Conservation (phyloP, 2,113 vertebrate species). For the Meriones unguiculatus region DNA sequence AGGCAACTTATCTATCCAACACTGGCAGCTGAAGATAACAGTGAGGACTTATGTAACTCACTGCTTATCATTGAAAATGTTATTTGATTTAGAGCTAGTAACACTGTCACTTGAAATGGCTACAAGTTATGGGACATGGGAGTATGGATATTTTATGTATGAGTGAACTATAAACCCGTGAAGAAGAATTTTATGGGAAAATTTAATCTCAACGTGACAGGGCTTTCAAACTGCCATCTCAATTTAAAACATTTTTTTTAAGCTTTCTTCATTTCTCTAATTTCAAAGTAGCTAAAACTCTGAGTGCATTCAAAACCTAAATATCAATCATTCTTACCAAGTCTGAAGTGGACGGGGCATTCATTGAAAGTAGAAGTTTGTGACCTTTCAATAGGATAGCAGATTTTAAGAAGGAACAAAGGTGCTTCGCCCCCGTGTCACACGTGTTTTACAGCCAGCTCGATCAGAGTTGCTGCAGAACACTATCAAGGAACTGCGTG, state of each 20-base stretch:
- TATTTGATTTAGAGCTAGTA: neutral
- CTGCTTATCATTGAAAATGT: neutral
- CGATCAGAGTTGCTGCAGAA: neutral
- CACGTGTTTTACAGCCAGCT: neutral
- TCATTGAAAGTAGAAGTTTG: neutral
- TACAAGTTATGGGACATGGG: neutral
- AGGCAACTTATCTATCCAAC: neutral
- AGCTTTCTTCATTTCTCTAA: neutral
- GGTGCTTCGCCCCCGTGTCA: neutral
- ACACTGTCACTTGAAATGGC: neutral
- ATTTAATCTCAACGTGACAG: slow-evolving; percentile 16
- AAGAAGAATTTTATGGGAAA: slow-evolving; percentile 24
- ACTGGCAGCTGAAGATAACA: slow-evolving; percentile 30
- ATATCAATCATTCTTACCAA: neutral
- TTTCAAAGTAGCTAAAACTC: slow-evolving; percentile 24
- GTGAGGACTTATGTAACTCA: slow-evolving; percentile 19
- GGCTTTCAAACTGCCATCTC: neutral
- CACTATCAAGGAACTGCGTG: too few relatives aligned
- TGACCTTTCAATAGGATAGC: neutral
- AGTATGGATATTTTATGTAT: neutral
- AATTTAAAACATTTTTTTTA: neutral
- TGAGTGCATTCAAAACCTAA: neutral
- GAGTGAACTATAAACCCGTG: neutral
- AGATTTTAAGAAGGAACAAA: neutral
- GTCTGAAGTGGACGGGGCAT: neutral